Evolutionary conservation across 2,113 vertebrate genomes (phyloP).

Genomic region (Ptychochromis oligacanthus): DNA sequence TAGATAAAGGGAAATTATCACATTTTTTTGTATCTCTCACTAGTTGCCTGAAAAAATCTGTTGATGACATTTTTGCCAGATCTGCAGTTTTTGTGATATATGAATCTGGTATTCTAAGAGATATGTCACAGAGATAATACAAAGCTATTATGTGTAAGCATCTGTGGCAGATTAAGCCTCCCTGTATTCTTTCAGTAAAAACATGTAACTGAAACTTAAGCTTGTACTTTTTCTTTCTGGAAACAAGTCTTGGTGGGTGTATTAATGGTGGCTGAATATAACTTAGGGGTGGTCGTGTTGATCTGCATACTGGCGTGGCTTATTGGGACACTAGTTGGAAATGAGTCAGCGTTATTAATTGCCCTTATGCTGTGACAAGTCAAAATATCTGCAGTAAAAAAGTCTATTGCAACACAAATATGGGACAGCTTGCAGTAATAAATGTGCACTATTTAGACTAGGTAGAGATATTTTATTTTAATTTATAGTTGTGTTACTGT

Average conservation of each 20-base stretch:
- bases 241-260: background rate
- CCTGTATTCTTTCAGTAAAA: background rate
- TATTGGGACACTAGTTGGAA: background rate
- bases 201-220: background rate
- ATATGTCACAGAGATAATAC: background rate
- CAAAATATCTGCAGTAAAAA: background rate
- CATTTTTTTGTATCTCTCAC: background rate
- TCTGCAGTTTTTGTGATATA: rapidly evolving
- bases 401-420: background rate
- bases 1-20: background rate
- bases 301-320: background rate
- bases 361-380: background rate
- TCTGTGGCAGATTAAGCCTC: background rate
- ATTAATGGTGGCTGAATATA: background rate
- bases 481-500: constrained; percentile 21
- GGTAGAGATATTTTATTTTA: constrained; percentile 5
- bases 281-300: background rate
- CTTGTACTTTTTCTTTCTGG: background rate
- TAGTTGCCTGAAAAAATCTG: background rate
- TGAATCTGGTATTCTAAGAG: background rate
- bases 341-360: background rate
- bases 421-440: background rate
- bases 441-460: constrained; percentile 2
- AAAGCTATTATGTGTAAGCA: background rate
- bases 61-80: background rate